Evolutionary conservation across 1,140 invertebrate species (phyloP).

Genomic region (Pseudobourletiella spinata): DNA sequence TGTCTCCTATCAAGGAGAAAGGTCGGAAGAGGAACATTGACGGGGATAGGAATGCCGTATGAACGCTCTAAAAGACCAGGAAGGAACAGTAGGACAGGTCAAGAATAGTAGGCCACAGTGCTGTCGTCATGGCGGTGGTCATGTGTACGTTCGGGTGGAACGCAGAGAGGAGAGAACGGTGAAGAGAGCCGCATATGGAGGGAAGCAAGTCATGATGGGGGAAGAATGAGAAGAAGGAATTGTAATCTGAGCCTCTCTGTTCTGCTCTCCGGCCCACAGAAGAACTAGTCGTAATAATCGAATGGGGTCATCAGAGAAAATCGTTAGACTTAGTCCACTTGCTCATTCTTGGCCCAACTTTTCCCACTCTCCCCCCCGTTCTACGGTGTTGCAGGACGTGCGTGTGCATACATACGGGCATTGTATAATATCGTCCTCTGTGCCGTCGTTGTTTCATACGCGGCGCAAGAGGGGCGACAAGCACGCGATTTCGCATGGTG

Average conservation of each 20-base stretch:
- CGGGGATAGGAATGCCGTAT: neutral
- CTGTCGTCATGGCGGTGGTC: neutral
- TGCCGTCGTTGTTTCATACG: neutral
- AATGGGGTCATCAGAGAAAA: constrained; percentile 24
- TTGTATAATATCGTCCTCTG: no score
- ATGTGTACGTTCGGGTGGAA: no score
- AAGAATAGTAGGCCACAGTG: constrained; percentile 21
- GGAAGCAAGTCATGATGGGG: no score
- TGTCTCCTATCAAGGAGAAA: no score
- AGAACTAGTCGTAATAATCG: constrained; percentile 3
- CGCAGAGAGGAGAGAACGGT: neutral
- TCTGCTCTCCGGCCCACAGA: neutral
- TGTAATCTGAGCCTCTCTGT: neutral
- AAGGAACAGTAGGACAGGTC: constrained; percentile 19
- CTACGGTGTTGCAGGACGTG: neutral
- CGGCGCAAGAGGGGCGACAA: neutral
- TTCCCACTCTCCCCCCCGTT: neutral
- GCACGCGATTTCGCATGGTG: neutral
- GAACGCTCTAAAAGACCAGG: neutral
- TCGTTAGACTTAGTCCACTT: constrained; percentile 10
- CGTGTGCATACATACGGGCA: neutral
- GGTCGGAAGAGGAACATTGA: no score
- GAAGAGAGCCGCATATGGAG: no score
- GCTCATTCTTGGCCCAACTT: neutral
- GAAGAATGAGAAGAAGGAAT: constrained; percentile 10